phyloP scores from a whole-genome alignment of 2,113 vertebrate genomes.

The Phycodurus eques region DNA sequence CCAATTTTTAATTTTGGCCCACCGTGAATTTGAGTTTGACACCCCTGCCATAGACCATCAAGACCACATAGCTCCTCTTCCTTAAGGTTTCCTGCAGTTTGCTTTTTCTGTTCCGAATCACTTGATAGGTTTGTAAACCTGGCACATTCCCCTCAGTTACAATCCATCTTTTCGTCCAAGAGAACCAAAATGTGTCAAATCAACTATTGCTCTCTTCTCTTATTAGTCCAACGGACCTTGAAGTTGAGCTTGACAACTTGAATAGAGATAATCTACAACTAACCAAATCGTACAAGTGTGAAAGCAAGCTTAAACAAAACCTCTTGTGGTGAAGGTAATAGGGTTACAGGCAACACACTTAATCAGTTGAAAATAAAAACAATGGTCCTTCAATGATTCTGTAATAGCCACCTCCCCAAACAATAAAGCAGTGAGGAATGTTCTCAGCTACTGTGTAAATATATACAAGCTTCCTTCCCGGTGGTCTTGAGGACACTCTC shows the following conservation, averaged over 20 bases:
- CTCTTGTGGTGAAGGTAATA: no score
- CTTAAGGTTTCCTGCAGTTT: neutral
- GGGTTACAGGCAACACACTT: no score
- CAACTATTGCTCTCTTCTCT: neutral
- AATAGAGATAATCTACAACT: neutral
- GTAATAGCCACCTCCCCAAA: constrained; percentile 15
- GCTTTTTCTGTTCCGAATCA: neutral
- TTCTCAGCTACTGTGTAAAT: constrained; percentile 39
- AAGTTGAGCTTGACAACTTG: neutral
- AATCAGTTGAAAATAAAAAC: neutral
- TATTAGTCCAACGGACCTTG: neutral
- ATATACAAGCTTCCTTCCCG: constrained; percentile 39
- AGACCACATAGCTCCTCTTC: no score
- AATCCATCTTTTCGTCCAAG: neutral
- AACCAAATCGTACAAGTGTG: neutral
- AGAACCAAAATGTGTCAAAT: neutral
- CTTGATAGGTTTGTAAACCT: neutral
- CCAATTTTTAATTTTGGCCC: no score
- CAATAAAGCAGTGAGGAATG: constrained; percentile 20
- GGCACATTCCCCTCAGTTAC: neutral
- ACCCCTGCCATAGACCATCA: no score
- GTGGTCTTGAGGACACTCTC: constrained; percentile 27
- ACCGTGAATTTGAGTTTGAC: no score
- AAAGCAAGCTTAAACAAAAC: no score
- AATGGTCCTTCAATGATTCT: neutral